Base-by-base conservation (phyloP, 1,140 invertebrate genomes). In the Heliothis virescens region DNA sequence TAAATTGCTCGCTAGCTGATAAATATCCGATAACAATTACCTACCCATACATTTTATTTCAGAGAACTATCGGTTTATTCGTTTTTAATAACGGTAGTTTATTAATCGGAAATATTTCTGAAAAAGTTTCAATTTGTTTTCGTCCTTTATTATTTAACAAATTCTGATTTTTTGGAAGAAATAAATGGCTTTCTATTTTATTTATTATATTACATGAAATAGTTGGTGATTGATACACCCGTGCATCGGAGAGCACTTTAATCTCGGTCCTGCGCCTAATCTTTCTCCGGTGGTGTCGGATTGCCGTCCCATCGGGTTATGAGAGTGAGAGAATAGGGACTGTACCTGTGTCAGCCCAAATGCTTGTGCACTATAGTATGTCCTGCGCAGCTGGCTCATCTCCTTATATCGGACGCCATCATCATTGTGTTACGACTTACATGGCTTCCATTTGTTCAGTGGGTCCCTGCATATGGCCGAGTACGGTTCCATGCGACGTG, bases 401-500 rank as follows among this genome's bases (percentile, higher is more conserved):
- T n/a, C n/a, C n/a, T n/a, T n/a, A n/a, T n/a, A n/a, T n/a, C n/a
- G n/a, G n/a, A n/a, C n/a, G n/a, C n/a, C n/a, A n/a, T n/a, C n/a
- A n/a, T n/a, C n/a, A n/a, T n/a, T n/a, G n/a, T 26, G 21, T 29
- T n/a, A 41, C 11, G 73, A 95, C 95, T 96, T 95, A 97, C 97
- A 98, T 97, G 87, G 95, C 85, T 62, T 96, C 92, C 16, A 98
- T 86, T 91, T 96, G 96, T 1, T 94, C 88, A 65, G 91, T 82
- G 10, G 95, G 93, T 53, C 97, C 97, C 94, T 98, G 96, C 21
- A 97, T 86, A 69, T 95, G 94, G 13, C 97, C 97, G 41, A 96
- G 86, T 1, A 98, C 97, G 5, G 97, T 98, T n/a, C 95, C 96
- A 67, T 92, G 81, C 1, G 94, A 83, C 0, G 97, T 98, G 88